A percentile compares a stretch with the other conserved stretches of the same genome.
Evolutionary conservation across 2,797 vertebrate species (phyloP).

Genomic region (Holocentrus rufus): DNA sequence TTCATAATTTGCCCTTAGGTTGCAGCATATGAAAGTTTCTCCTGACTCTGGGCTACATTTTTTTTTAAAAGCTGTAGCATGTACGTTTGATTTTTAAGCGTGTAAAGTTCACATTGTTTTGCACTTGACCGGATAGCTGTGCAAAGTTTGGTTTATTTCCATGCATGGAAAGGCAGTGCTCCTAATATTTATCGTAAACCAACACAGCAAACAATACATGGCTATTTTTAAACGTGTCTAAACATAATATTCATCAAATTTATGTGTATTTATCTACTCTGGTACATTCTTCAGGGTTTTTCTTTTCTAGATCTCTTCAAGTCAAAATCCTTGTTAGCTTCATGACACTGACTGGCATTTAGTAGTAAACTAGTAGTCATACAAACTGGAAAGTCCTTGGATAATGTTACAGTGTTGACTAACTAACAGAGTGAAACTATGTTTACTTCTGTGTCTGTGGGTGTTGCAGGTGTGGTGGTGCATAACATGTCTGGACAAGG

Average conservation of each 20-base stretch:
- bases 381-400: conserved; percentile 10
- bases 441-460: conserved; percentile 46
- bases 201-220: not conserved
- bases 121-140: too few species aligned
- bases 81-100: too few species aligned
- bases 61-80: too few species aligned
- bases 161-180: too few species aligned
- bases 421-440: conserved; percentile 1
- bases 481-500: conserved; percentile 55
- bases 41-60: too few species aligned
- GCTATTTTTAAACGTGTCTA: not conserved
- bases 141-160: too few species aligned
- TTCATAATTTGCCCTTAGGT: too few species aligned
- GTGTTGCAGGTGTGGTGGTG: conserved; percentile 36
- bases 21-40: too few species aligned
- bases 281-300: too few species aligned
- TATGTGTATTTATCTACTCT: not conserved
- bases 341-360: not conserved
- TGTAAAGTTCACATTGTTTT: too few species aligned
- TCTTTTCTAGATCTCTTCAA: not conserved
- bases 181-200: not conserved
- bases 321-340: not conserved
- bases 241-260: conserved; percentile 5
- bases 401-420: conserved; percentile 10
- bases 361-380: conserved; percentile 3